Conservation (phyloP, 1,140 invertebrate genomes). For the Palaemon carinicauda region DNA sequence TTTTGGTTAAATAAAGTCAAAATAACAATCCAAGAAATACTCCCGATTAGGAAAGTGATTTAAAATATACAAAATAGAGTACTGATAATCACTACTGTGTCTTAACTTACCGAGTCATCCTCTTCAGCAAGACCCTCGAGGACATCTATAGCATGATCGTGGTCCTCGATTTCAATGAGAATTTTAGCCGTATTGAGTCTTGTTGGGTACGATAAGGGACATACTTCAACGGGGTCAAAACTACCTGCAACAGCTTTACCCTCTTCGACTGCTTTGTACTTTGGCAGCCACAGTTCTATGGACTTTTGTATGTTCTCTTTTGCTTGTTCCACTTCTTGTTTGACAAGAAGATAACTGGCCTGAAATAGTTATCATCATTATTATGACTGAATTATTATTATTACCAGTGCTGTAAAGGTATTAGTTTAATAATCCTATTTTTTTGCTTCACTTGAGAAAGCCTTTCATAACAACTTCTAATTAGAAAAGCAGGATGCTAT, state of each 20-base stretch:
- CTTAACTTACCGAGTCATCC: conserved; percentile 59
- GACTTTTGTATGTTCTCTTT: conserved; percentile 33
- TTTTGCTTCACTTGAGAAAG: no score
- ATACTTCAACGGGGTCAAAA: conserved; percentile 58
- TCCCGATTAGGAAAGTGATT: no score
- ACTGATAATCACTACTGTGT: no score
- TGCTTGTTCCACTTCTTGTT: conserved; percentile 48
- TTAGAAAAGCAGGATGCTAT: no score
- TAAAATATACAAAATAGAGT: no score
- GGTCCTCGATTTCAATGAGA: conserved; percentile 54
- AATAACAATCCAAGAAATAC: no score
- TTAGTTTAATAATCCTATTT: no score
- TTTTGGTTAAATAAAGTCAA: no score
- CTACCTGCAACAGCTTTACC: conserved; percentile 28
- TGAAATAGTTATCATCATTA: background rate
- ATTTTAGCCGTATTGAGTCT: conserved; percentile 44
- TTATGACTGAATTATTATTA: background rate
- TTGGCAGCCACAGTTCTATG: conserved; percentile 53
- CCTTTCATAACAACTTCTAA: no score
- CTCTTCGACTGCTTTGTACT: conserved; percentile 45
- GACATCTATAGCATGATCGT: conserved; percentile 52
- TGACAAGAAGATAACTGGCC: conserved; percentile 56
- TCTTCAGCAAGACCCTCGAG: conserved; percentile 62
- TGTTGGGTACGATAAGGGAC: conserved; percentile 48
- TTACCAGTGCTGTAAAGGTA: no score